phyloP scores from a whole-genome alignment of 2,888 invertebrate genomes.

The Thalpophila matura region DNA sequence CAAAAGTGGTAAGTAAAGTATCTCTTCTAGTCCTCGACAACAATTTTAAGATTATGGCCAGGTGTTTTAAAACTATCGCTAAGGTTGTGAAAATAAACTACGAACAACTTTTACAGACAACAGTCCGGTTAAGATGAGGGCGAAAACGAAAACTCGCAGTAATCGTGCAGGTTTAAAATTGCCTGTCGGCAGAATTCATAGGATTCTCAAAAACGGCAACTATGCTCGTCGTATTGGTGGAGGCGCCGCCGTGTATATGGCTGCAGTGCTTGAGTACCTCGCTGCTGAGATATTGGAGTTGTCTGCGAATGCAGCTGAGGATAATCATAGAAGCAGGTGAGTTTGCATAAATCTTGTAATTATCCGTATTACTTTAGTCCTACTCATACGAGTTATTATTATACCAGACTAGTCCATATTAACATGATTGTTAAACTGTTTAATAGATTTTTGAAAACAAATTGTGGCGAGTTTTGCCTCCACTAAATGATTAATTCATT shows the following conservation, averaged over 20 bases:
- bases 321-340: conserved; percentile 92
- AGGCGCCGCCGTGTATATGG: conserved; percentile 89
- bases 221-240: conserved; percentile 91
- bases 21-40: too few species aligned
- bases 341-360: background rate
- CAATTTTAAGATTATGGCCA: too few species aligned
- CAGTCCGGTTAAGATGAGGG: conserved; percentile 64
- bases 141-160: conserved; percentile 88
- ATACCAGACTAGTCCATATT: too few species aligned
- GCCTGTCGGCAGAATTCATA: conserved; percentile 91
- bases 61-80: too few species aligned
- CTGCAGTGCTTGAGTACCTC: conserved; percentile 92
- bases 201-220: conserved; percentile 91
- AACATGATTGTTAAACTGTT: too few species aligned
- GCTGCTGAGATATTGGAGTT: conserved; percentile 93
- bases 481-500: too few species aligned
- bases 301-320: conserved; percentile 92
- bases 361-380: too few species aligned
- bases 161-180: conserved; percentile 90
- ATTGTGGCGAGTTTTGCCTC: too few species aligned
- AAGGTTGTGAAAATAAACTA: background rate
- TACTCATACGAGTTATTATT: too few species aligned
- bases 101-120: conserved; percentile 21
- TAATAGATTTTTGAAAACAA: too few species aligned
- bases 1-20: conserved; percentile 29